A percentile compares a stretch with the other conserved stretches of the same genome.
These are phyloP conservation scores for Myripristis murdjan DNA, from an alignment of 2,797 vertebrate genomes.

Conservation along the genomic window DNA sequence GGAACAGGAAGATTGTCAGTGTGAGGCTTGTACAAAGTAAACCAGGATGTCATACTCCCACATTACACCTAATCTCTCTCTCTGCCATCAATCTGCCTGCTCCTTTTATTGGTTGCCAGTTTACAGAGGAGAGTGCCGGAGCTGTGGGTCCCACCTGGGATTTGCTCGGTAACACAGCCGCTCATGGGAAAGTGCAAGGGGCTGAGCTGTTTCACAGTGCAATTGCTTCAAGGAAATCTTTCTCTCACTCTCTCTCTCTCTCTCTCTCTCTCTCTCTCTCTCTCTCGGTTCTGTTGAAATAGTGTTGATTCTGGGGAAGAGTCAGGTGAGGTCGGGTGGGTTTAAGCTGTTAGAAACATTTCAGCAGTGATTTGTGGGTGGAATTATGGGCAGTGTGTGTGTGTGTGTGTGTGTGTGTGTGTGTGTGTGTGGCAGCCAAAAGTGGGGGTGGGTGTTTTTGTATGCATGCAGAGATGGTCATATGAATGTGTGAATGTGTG, in stretches of 20 bases:
- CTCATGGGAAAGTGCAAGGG: background rate
- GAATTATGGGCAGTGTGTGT: background rate
- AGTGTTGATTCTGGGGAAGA: conserved; percentile 19
- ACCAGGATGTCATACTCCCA: background rate
- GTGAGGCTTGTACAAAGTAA: background rate
- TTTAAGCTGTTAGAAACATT: conserved; percentile 33
- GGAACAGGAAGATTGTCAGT: background rate
- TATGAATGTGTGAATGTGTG: background rate
- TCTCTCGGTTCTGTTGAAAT: conserved; percentile 18
- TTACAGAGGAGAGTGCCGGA: conserved; percentile 1
- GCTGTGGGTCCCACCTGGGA: conserved; percentile 1
- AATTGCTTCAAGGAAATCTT: conserved; percentile 54
- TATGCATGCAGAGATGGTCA: background rate
- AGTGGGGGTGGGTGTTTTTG: background rate
- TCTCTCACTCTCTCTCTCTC: no score
- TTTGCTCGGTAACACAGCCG: background rate
- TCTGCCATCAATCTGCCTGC: background rate
- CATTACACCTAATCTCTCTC: background rate
- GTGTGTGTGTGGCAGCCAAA: background rate
- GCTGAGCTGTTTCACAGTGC: conserved; percentile 13
- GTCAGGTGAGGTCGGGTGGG: conserved; percentile 12
- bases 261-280: no score
- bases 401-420: background rate
- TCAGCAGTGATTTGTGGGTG: conserved; percentile 36
- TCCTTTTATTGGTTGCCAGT: conserved; percentile 6